phyloP scores from a whole-genome alignment of 2,797 vertebrate species.

The Fratercula arctica region DNA sequence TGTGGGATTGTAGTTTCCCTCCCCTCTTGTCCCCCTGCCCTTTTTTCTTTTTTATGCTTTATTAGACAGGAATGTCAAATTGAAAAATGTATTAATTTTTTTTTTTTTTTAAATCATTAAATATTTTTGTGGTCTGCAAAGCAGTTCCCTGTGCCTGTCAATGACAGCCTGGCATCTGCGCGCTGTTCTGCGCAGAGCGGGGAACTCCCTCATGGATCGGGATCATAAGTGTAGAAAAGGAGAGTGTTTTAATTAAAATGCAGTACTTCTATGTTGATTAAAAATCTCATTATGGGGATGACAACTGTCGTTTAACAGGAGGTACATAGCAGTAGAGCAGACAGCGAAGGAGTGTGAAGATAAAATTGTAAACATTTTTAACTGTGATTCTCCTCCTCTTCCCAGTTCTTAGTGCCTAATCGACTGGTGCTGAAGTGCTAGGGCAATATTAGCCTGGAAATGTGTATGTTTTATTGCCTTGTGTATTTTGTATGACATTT shows the following conservation, averaged over 20 bases:
- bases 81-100: background rate
- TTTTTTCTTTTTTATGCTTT: background rate
- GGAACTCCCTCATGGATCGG: background rate
- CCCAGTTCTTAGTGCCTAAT: background rate
- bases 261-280: slow-evolving; percentile 21
- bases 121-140: background rate
- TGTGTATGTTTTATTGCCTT: background rate
- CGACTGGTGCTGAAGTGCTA: background rate
- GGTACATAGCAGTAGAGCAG: background rate
- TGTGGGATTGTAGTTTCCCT: background rate
- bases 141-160: background rate
- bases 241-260: slow-evolving; percentile 41
- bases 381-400: background rate
- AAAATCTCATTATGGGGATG: background rate
- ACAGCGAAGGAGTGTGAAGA: background rate
- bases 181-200: background rate
- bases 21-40: too few species aligned
- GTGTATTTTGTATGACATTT: slow-evolving; percentile 22
- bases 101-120: background rate
- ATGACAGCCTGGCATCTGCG: background rate
- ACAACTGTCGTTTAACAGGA: background rate
- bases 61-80: background rate
- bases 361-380: background rate
- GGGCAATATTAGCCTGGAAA: background rate
- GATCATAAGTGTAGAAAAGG: background rate